These are phyloP conservation scores for Danaus plexippus DNA, from an alignment of 1,140 invertebrate species.

Conservation along the genomic window DNA sequence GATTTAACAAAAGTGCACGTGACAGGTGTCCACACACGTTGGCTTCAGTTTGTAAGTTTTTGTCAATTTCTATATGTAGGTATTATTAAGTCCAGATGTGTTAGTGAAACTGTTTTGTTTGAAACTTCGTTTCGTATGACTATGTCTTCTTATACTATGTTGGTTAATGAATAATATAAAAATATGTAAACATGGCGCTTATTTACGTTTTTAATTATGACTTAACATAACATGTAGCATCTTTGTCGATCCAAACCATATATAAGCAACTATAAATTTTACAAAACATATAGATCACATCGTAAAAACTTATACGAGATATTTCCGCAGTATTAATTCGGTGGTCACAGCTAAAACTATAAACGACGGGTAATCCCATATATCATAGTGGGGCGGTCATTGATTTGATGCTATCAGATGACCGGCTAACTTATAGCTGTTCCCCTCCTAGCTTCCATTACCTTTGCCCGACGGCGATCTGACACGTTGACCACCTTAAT, in stretches of 20 bases:
- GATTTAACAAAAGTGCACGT: conserved; percentile 47
- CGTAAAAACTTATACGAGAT: conserved; percentile 45
- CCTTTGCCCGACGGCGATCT: conserved; percentile 30
- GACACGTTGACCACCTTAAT: conserved; percentile 39
- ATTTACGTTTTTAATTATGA: too few species aligned
- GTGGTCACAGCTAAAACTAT: conserved; percentile 59
- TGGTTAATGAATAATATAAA: too few species aligned
- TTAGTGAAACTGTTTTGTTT: too few species aligned
- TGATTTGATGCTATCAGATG: conserved; percentile 63
- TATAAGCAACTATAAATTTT: too few species aligned
- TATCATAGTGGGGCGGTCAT: conserved; percentile 65
- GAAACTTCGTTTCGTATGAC: too few species aligned
- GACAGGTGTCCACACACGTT: conserved; percentile 46
- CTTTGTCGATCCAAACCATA: too few species aligned
- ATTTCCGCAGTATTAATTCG: conserved; percentile 65
- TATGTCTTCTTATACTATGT: too few species aligned
- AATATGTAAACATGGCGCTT: too few species aligned
- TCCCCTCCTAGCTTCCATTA: conserved; percentile 58
- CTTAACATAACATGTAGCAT: too few species aligned
- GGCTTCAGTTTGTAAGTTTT: too few species aligned
- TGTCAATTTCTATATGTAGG: too few species aligned
- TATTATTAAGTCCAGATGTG: too few species aligned
- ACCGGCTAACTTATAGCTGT: conserved; percentile 58
- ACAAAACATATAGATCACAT: conserved; percentile 1
- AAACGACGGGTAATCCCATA: conserved; percentile 59